Evolutionary conservation across 2,797 vertebrate genomes (phyloP).

Genomic region (Coccyzus lansbergi): DNA sequence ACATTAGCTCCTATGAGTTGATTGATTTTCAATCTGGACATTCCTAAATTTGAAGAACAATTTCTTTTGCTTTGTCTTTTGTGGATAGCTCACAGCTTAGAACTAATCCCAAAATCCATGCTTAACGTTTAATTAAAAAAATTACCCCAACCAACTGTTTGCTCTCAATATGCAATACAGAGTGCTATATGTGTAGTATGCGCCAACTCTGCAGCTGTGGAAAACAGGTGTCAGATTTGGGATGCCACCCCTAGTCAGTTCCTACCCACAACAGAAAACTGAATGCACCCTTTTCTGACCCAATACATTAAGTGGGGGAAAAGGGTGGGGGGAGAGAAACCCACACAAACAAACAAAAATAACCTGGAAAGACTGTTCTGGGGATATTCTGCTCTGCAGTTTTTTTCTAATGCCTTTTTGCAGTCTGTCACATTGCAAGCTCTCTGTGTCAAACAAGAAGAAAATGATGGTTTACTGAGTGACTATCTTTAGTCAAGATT

Average conservation of each 20-base stretch:
- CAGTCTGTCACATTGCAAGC: not conserved
- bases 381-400: not conserved
- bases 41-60: not conserved
- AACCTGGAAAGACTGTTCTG: not conserved
- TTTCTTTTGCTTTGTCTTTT: not conserved
- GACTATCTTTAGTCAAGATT: not conserved
- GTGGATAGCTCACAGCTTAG: not conserved
- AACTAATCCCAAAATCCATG: not conserved
- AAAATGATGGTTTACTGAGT: not conserved
- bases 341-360: not conserved
- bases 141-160: not conserved
- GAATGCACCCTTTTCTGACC: not conserved
- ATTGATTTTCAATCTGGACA: not conserved
- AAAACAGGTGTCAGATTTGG: not conserved
- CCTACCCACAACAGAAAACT: not conserved
- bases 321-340: too few relatives aligned
- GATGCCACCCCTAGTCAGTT: not conserved
- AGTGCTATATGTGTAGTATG: not conserved
- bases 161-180: not conserved
- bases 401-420: not conserved
- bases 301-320: too few relatives aligned
- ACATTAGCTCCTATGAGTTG: not conserved
- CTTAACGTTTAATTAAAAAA: not conserved
- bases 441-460: not conserved
- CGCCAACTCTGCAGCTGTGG: not conserved